Conservation (phyloP, 2,888 invertebrate genomes). For the Lysandra bellargus region DNA sequence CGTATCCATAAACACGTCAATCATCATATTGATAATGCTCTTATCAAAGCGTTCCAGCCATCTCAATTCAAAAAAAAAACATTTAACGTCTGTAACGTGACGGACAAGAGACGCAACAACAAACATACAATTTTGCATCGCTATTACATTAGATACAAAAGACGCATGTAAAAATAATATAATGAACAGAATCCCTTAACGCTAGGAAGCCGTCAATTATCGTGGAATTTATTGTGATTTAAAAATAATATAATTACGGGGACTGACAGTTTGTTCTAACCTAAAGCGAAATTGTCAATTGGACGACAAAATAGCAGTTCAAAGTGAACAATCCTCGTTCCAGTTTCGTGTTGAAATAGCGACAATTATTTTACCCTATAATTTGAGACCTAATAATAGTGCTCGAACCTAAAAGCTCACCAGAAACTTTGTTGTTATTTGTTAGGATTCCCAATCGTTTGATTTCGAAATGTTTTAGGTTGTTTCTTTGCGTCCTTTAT, state of each 20-base stretch:
- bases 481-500: background rate
- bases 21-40: too few relatives aligned
- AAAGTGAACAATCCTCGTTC: constrained; percentile 1
- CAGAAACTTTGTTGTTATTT: constrained; percentile 1
- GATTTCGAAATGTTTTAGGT: background rate
- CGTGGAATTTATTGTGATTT: background rate
- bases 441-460: background rate
- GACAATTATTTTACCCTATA: background rate
- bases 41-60: too few relatives aligned
- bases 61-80: too few relatives aligned
- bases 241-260: background rate
- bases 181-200: background rate
- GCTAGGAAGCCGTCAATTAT: background rate
- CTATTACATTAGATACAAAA: too few relatives aligned
- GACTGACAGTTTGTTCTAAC: background rate
- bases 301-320: background rate
- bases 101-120: too few relatives aligned
- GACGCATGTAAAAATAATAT: background rate
- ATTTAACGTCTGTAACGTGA: too few relatives aligned
- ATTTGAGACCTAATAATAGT: background rate
- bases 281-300: background rate
- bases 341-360: background rate
- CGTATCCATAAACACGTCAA: too few relatives aligned
- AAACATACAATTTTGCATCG: too few relatives aligned
- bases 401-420: background rate